Evolutionary conservation across 2,888 invertebrate species (phyloP), one percentile per base, ranked within the genome.

Genomic region (Patella ulyssiponensis): DNA sequence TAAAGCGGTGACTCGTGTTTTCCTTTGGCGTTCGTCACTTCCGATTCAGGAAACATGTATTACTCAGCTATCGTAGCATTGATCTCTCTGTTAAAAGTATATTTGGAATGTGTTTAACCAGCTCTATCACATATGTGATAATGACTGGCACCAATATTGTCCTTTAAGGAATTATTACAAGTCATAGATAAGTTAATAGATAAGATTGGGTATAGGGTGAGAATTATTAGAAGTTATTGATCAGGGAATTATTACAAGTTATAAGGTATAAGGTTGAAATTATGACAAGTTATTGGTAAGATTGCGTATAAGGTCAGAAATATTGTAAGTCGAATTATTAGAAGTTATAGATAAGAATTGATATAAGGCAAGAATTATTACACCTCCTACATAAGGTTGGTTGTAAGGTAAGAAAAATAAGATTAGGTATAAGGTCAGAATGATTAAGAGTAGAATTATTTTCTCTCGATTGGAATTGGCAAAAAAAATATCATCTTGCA

Each of bases 281-380:
- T 99, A 79, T 94, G 97, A 91, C 97, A 98, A 75, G 97, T 99
- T 79, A 97, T 99, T 83, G 96, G 96, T 82, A 95, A 96, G 92
- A 96, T 98, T 82, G 98, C 98, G 27, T 27, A 3, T 27, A 27
- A 27, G 3, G 27, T 27, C 3, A 27, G 27, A 27, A 27, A 3
- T 27, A 27, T 27, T 20, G 12, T 5, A 5, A 9, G 20, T 27
- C 5, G 44, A 44, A 90, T 95, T 99, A 79, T 94, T 97, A 91
- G 97, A 98, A 75, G 97, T 99, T 79, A 97, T 99, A 83, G 96
- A 96, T 82, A 95, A 96, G 92, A 96, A 98, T 82, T 98, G 98
- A 2, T 99, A 99, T 89, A 97, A 96, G 88, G 91, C 92, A 70
- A 69, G 80, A 73, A 20, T 27, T 73, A 15, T 54, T 23, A 4